Conservation (phyloP, 35 echinoderm and acorn worm species). For the Hemicentrotus pulcherrimus region DNA sequence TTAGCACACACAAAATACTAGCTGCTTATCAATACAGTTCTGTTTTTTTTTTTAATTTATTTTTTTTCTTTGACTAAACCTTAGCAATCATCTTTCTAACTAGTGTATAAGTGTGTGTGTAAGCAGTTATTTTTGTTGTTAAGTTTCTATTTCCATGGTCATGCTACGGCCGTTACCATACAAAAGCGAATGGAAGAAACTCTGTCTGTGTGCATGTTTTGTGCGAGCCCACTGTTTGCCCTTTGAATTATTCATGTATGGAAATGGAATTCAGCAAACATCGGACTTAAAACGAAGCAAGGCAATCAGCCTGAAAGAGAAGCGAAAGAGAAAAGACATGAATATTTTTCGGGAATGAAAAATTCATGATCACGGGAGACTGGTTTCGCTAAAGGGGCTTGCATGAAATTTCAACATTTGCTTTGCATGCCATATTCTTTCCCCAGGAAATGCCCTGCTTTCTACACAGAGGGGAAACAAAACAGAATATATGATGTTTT, state of each 20-base stretch:
- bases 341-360: not conserved
- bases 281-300: not conserved
- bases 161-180: not conserved
- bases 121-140: too few relatives aligned
- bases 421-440: not conserved
- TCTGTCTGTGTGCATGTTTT: not conserved
- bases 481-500: not conserved
- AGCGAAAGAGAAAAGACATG: not conserved
- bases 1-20: too few relatives aligned
- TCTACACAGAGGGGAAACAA: not conserved
- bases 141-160: not conserved
- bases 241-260: not conserved
- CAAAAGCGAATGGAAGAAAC: not conserved
- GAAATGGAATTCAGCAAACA: conserved; percentile 5
- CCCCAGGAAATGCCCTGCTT: not conserved
- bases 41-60: too few relatives aligned
- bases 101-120: not conserved
- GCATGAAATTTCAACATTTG: not conserved
- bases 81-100: too few relatives aligned
- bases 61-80: too few relatives aligned
- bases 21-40: too few relatives aligned
- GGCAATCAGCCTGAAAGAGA: not conserved
- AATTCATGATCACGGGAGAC: conserved; percentile 16
- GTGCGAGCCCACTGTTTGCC: not conserved
- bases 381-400: not conserved